Evolutionary conservation across 92 coral and sea anemone genomes (phyloP).

Genomic region (Epizoanthus fatuus): DNA sequence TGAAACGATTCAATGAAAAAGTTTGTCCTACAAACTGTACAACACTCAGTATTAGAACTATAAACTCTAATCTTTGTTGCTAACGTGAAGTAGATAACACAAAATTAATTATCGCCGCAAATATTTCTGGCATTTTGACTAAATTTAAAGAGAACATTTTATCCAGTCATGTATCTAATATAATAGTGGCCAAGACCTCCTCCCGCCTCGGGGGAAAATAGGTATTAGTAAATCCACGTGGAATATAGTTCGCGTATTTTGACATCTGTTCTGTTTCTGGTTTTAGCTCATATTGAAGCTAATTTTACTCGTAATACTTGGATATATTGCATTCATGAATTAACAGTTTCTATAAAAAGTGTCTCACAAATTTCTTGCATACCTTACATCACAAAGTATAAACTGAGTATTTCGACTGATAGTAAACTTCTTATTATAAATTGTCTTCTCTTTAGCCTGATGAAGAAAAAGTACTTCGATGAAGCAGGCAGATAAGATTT

Average conservation of each 20-base stretch:
- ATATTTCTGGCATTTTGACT: neutral
- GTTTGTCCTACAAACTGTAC: too few relatives aligned
- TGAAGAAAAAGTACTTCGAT: too few relatives aligned
- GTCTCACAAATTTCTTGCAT: neutral
- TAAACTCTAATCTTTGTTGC: too few relatives aligned
- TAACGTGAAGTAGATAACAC: neutral
- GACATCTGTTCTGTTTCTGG: slow-evolving; percentile 3
- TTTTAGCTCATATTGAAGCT: neutral
- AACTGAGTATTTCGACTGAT: neutral
- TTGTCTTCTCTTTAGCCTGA: too few relatives aligned
- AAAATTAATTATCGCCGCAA: neutral
- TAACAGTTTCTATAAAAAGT: neutral
- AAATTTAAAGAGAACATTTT: neutral
- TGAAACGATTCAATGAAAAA: too few relatives aligned
- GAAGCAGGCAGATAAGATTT: too few relatives aligned
- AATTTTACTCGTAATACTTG: neutral
- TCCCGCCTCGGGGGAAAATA: neutral
- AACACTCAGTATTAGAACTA: too few relatives aligned
- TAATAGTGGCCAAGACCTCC: neutral
- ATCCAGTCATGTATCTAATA: too few relatives aligned
- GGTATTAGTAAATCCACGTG: neutral
- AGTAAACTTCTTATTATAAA: neutral
- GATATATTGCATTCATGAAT: neutral
- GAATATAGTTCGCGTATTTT: neutral
- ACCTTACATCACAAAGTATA: neutral